A percentile compares a stretch with the other conserved stretches of the same genome.
These are phyloP conservation scores for Xenus cinereus DNA, from an alignment of 2,113 vertebrate species.

Conservation along the genomic window DNA sequence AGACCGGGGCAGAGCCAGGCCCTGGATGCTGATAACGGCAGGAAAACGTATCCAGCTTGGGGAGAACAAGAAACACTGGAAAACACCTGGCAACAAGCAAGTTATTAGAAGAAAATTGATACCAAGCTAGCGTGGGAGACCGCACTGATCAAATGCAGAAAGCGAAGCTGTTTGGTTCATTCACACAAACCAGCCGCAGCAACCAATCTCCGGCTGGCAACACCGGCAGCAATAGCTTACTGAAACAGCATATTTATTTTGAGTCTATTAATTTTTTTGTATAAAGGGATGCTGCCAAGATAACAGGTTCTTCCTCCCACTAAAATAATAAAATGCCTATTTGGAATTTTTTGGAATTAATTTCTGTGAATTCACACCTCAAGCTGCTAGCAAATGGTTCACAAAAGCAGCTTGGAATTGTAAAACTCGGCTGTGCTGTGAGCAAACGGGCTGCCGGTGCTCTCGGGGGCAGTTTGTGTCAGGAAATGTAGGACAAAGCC, in stretches of 20 bases:
- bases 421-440: neutral
- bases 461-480: neutral
- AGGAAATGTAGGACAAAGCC: neutral
- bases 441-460: rapidly evolving
- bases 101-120: neutral
- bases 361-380: neutral
- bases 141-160: neutral
- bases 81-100: neutral
- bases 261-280: neutral
- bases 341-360: neutral
- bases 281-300: neutral
- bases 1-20: neutral
- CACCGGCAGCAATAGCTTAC: neutral
- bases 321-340: neutral
- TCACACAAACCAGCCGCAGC: neutral
- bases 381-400: neutral
- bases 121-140: neutral
- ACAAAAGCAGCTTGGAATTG: neutral
- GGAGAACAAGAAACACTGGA: neutral
- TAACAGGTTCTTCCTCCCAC: neutral
- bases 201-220: neutral
- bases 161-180: neutral
- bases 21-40: neutral
- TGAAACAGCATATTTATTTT: neutral
- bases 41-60: rapidly evolving